Percentiles rank a stretch among this genome's conserved stretches.
phyloP scores from a whole-genome alignment of 1,140 invertebrate genomes.

The Vanessa atalanta region DNA sequence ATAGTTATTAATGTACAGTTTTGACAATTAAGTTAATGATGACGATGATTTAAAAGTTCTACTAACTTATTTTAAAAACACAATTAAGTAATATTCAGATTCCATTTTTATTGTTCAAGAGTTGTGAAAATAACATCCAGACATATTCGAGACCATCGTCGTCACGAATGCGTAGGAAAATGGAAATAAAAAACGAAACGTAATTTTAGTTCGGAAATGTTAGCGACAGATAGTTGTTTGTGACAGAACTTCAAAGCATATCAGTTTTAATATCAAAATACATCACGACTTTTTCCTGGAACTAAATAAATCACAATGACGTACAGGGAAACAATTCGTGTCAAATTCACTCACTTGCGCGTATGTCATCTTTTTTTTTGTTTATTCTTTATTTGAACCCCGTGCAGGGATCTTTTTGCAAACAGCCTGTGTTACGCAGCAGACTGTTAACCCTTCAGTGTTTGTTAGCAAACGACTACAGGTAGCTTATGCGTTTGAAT shows the following conservation, averaged over 20 bases:
- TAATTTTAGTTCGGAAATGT: neutral
- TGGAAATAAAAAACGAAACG: neutral
- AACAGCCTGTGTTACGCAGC: slow-evolving; percentile 62
- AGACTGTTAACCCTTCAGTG: slow-evolving; percentile 74
- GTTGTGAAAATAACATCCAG: too few relatives aligned
- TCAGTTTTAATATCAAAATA: slow-evolving; percentile 18
- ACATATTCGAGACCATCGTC: too few relatives aligned
- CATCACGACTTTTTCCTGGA: slow-evolving; percentile 7
- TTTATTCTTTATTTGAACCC: slow-evolving; percentile 53
- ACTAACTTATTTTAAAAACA: too few relatives aligned
- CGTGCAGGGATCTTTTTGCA: slow-evolving; percentile 52
- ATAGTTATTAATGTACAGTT: too few relatives aligned
- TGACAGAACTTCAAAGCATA: slow-evolving; percentile 16
- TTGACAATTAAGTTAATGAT: too few relatives aligned
- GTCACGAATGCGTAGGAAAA: neutral
- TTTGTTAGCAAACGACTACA: slow-evolving; percentile 56
- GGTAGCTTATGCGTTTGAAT: slow-evolving; percentile 41
- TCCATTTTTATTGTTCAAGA: too few relatives aligned
- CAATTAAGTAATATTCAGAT: too few relatives aligned
- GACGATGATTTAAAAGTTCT: too few relatives aligned
- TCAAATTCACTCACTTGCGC: slow-evolving; percentile 53
- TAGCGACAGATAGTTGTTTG: neutral
- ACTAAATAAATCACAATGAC: slow-evolving; percentile 24
- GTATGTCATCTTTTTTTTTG: slow-evolving; percentile 44
- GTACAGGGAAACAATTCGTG: slow-evolving; percentile 45